Conservation (phyloP, 2,888 invertebrate genomes). For the Meteorus cinctellus region DNA sequence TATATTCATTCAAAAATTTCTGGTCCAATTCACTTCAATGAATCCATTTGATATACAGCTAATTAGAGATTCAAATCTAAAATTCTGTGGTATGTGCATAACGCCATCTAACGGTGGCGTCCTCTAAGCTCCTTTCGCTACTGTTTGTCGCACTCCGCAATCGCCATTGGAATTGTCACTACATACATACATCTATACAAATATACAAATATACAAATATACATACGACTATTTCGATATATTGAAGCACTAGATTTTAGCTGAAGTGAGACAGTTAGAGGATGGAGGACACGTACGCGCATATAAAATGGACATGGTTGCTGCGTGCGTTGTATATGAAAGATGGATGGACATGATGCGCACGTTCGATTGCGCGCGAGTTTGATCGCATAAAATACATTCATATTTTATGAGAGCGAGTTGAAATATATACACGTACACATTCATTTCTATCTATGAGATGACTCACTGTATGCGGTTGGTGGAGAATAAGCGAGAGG, state of each 20-base stretch:
- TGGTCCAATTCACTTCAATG: conserved; percentile 50
- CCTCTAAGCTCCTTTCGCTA: conserved; percentile 13
- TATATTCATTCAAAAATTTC: conserved; percentile 5
- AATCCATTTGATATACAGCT: conserved; percentile 72
- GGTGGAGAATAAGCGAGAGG: neutral
- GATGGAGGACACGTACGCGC: conserved; percentile 8
- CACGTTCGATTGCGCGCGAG: conserved; percentile 51
- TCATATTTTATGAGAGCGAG: conserved; percentile 7
- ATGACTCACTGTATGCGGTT: neutral
- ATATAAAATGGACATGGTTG: conserved; percentile 50
- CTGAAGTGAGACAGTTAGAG: neutral
- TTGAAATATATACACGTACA: conserved; percentile 2
- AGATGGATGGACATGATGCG: conserved; percentile 51
- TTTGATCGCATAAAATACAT: conserved; percentile 54
- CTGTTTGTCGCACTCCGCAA: neutral
- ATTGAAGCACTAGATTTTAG: neutral
- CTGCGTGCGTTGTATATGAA: conserved; percentile 52
- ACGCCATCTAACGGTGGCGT: conserved; percentile 17
- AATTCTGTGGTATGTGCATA: conserved; percentile 31
- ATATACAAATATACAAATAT: conserved; percentile 28
- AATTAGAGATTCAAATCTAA: conserved; percentile 72
- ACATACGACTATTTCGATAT: neutral
- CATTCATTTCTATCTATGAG: neutral
- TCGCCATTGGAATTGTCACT: neutral
- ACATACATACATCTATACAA: conserved; percentile 6